Evolutionary conservation across 1,140 invertebrate genomes (phyloP).

Genomic region (Schlechtendalia chinensis): DNA sequence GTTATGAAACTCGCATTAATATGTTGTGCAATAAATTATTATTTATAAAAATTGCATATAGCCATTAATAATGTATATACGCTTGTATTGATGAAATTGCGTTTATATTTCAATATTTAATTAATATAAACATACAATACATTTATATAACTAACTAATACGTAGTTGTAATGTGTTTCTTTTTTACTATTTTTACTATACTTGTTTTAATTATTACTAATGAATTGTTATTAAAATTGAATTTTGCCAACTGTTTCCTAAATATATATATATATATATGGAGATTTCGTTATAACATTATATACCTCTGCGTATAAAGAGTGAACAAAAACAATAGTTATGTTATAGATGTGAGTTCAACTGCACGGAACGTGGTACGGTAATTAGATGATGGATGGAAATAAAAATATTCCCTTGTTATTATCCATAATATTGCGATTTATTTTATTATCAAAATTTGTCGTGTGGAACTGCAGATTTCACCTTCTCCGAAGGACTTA

Average conservation of each 20-base stretch:
- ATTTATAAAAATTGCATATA: not conserved
- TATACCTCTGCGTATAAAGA: not conserved
- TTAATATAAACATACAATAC: too few species aligned
- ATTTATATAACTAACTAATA: too few species aligned
- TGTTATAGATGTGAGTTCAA: not conserved
- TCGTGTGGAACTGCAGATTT: conserved; percentile 23
- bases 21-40: conserved; percentile 9
- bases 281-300: too few species aligned
- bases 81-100: too few species aligned
- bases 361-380: conserved; percentile 22
- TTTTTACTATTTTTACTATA: too few species aligned
- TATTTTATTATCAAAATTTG: not conserved
- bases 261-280: too few species aligned
- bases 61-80: not conserved
- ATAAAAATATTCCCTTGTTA: not conserved
- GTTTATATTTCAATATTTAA: too few species aligned
- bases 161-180: not conserved
- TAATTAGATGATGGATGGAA: conserved; percentile 24
- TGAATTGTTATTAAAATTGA: too few species aligned
- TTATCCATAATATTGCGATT: not conserved
- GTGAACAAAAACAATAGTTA: not conserved
- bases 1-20: not conserved
- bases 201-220: too few species aligned
- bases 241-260: too few species aligned
- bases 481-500: not conserved